phyloP scores from a whole-genome alignment of 2,113 vertebrate species.

The Recurvirostra avosetta region DNA sequence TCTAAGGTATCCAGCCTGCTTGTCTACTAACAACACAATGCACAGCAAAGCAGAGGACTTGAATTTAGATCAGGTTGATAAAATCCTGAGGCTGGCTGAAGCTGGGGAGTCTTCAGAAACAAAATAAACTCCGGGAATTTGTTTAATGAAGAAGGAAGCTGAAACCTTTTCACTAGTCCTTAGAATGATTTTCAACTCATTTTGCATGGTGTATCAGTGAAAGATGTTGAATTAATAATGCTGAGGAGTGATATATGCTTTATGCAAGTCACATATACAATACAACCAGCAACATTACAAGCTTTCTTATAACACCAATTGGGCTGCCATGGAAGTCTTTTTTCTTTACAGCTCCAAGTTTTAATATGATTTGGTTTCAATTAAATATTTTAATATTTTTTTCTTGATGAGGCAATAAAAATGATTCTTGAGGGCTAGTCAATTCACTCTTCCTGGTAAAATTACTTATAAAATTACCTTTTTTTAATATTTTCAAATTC shows the following conservation, averaged over 20 bases:
- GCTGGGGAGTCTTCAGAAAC: neutral
- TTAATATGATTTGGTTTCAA: neutral
- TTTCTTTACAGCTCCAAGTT: neutral
- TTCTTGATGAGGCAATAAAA: neutral
- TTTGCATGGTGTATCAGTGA: neutral
- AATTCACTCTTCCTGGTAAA: neutral
- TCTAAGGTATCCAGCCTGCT: constrained; percentile 15
- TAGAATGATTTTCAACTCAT: neutral
- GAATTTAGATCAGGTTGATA: neutral
- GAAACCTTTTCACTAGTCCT: neutral
- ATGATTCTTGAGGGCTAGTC: neutral
- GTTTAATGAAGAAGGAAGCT: neutral
- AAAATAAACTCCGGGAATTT: neutral
- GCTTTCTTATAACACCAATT: neutral
- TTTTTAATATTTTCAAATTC: neutral
- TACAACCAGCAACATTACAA: neutral
- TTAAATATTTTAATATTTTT: neutral
- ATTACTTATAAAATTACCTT: neutral
- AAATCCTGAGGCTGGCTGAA: neutral
- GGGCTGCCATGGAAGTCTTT: neutral
- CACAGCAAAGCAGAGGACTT: neutral
- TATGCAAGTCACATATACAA: neutral
- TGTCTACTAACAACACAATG: neutral
- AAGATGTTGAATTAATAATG: neutral
- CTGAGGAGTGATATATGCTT: neutral